phyloP scores from a whole-genome alignment of 2,113 vertebrate species.

The Bungarus multicinctus region DNA sequence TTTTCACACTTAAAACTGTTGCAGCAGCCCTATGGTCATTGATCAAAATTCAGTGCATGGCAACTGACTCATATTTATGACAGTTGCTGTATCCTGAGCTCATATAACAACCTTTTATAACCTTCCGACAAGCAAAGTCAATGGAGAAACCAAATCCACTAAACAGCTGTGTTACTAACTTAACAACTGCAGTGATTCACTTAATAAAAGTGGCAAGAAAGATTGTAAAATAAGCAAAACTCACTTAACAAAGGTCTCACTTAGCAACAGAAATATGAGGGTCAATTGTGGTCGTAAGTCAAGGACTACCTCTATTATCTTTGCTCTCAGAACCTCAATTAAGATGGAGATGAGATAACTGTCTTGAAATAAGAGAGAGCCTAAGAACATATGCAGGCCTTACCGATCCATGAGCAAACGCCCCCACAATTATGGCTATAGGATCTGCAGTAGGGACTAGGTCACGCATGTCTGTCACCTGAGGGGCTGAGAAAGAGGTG shows the following conservation, averaged over 20 bases:
- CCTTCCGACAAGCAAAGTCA: background rate
- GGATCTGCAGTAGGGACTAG: slow-evolving; percentile 81
- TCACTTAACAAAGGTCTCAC: background rate
- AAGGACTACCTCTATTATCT: background rate
- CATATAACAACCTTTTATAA: background rate
- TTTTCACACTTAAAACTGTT: background rate
- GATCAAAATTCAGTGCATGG: background rate
- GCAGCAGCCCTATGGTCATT: background rate
- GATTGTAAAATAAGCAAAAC: background rate
- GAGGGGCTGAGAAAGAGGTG: slow-evolving; percentile 80
- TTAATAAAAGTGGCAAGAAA: background rate
- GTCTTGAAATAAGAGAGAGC: background rate
- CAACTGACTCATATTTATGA: background rate
- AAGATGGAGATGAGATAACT: background rate
- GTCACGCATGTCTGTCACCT: slow-evolving; percentile 72
- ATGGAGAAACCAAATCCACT: background rate
- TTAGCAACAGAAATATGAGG: background rate
- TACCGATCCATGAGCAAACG: slow-evolving; percentile 93
- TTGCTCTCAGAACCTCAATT: background rate
- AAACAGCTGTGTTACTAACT: background rate
- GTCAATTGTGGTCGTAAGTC: background rate
- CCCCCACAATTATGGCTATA: slow-evolving; percentile 86
- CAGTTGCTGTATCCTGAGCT: background rate
- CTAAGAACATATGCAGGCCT: slow-evolving; percentile 42
- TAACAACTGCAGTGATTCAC: background rate